Evolutionary conservation across 1,140 invertebrate genomes (phyloP), one percentile per base, ranked within the genome.

Genomic region (Chelonus insularis): DNA sequence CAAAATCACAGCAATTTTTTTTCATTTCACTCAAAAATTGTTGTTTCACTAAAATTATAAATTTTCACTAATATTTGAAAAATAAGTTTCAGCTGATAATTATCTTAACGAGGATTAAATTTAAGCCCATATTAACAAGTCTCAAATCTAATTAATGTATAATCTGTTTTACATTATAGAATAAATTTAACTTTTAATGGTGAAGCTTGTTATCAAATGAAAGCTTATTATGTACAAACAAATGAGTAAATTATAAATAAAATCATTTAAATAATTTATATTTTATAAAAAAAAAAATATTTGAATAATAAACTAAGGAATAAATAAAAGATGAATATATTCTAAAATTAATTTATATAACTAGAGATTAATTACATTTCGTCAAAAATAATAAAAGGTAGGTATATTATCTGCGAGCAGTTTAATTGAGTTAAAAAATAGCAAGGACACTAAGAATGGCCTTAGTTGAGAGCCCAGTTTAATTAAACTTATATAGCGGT

Each of bases 401-500:
- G 12, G 14, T 12, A 34, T 12, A 34, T 34, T 6, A 32, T 34
- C 11, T 18, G 32, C 11, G 36, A 37, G 39, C 16, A 25, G 29
- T 34, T 34, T 36, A 52, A 52, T 52, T 32, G 50, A 36, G 50
- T 36, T 48, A 29, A 25, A 52, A 36, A 52, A 34, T 52, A 16
- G 50, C 25, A 34, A 32, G 50, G 25, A 32, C 21, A 52, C 50
- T 4, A 11, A 12, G 20, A 11, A 16, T 14, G 34, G 14, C 52
- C 20, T 55, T 36, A 36, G 52, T 21, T 16, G 29, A 14, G 52
- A 7, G 25, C 50, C 11, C 34, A 4, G 12, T 39, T 39, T 55
- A 52, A 52, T 52, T 52, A 36, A 52, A 52, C 50, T 34, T 29
- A 52, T 52, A 52, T n/a, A n/a, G 50, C 50, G 50, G 50, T 52